A percentile compares a stretch with the other conserved stretches of the same genome.
Conservation (phyloP, 2,113 vertebrate genomes). For the Balaeniceps rex region DNA sequence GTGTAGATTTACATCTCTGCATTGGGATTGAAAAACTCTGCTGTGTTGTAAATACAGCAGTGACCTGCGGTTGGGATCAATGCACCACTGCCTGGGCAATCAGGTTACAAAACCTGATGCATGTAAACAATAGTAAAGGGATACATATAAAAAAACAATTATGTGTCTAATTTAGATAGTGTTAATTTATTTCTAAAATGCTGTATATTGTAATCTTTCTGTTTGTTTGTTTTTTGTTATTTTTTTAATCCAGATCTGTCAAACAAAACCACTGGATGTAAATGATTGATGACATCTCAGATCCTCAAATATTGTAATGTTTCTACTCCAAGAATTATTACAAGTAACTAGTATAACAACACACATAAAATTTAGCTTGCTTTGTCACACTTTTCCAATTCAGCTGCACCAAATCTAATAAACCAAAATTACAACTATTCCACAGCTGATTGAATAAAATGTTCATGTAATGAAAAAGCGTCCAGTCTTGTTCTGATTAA, state of each 20-base stretch:
- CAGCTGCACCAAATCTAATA: neutral
- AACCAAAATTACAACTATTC: neutral
- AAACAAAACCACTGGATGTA: neutral
- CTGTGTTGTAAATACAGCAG: neutral
- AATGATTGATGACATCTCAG: neutral
- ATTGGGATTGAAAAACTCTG: neutral
- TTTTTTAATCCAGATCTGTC: neutral
- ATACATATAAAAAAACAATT: neutral
- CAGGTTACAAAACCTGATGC: neutral
- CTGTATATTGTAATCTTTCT: neutral
- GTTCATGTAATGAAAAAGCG: neutral
- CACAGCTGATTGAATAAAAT: slow-evolving; percentile 1
- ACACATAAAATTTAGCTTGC: neutral
- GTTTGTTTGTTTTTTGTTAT: neutral
- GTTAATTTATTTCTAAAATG: neutral
- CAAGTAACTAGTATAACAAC: neutral
- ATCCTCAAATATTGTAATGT: neutral
- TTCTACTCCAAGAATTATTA: neutral
- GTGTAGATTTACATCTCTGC: neutral
- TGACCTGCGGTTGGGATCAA: neutral
- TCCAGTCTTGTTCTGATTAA: neutral
- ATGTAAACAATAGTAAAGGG: neutral
- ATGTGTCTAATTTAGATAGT: neutral
- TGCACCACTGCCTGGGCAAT: neutral
- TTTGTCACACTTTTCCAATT: neutral